Evolutionary conservation across 2,113 vertebrate species (phyloP).

Genomic region (Naja naja): DNA sequence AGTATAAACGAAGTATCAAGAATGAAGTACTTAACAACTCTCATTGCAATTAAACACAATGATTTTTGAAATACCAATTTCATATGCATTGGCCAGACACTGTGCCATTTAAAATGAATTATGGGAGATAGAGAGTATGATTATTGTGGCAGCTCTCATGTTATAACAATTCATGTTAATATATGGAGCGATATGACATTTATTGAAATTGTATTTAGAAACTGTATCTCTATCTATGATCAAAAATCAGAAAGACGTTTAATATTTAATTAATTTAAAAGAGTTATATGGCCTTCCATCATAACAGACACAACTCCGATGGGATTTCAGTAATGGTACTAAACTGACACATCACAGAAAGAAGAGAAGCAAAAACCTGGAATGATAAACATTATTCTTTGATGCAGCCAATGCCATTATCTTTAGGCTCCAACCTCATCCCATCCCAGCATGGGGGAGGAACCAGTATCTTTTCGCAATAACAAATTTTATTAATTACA

Average conservation of each 20-base stretch:
- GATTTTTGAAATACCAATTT: neutral
- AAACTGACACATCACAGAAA: neutral
- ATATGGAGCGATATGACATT: neutral
- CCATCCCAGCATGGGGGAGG: neutral
- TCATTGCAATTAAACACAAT: neutral
- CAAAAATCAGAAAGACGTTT: neutral
- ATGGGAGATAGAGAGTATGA: neutral
- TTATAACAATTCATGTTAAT: neutral
- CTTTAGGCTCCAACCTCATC: neutral
- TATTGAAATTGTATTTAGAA: neutral
- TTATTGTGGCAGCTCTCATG: neutral
- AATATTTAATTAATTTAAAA: neutral
- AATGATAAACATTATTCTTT: neutral
- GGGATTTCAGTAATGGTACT: neutral
- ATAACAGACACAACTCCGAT: neutral
- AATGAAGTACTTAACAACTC: neutral
- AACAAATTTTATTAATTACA: neutral
- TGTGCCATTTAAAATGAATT: neutral
- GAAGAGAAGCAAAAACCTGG: neutral
- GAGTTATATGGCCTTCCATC: neutral
- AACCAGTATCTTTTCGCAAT: neutral
- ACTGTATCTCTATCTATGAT: neutral
- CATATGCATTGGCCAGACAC: neutral
- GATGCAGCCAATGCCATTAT: neutral
- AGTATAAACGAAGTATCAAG: neutral